A percentile compares a stretch with the other conserved stretches of the same genome.
Evolutionary conservation across 1,140 invertebrate species (phyloP).

Genomic region (Brachystomella parvula): DNA sequence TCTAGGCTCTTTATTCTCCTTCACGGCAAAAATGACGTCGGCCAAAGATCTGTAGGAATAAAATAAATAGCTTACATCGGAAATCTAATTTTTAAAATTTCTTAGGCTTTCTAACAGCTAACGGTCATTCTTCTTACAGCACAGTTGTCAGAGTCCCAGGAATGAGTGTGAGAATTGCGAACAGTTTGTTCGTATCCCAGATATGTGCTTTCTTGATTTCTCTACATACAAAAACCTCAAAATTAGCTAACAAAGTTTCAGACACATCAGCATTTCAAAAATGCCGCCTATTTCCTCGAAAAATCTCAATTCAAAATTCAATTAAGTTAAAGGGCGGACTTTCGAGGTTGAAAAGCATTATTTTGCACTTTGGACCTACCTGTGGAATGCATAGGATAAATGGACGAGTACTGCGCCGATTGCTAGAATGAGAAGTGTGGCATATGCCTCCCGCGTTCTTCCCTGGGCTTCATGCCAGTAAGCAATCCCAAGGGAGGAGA

Average conservation of each 20-base stretch:
- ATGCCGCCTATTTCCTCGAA: too few species aligned
- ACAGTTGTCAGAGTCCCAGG: conserved; percentile 21
- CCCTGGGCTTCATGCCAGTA: conserved; percentile 24
- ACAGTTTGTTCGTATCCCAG: conserved; percentile 30
- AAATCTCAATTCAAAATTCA: neutral
- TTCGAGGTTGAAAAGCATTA: neutral
- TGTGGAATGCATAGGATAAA: conserved; percentile 13
- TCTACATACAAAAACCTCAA: too few species aligned
- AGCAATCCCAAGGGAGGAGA: conserved; percentile 21
- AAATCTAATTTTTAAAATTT: too few species aligned
- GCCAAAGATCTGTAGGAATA: conserved; percentile 23
- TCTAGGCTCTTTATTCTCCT: conserved; percentile 14
- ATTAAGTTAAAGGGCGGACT: neutral
- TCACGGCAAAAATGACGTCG: conserved; percentile 26
- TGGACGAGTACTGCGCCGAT: conserved; percentile 17
- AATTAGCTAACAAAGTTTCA: too few species aligned
- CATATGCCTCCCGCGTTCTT: neutral
- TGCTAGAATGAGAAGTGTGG: conserved; percentile 17
- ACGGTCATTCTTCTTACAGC: too few species aligned
- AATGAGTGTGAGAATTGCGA: conserved; percentile 24
- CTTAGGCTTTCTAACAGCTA: too few species aligned
- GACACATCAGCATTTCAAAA: too few species aligned
- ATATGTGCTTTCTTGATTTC: conserved; percentile 13
- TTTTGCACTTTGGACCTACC: neutral
- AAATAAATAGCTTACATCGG: too few species aligned